Conservation (phyloP, 2,113 vertebrate species). For the Tetrax tetrax region DNA sequence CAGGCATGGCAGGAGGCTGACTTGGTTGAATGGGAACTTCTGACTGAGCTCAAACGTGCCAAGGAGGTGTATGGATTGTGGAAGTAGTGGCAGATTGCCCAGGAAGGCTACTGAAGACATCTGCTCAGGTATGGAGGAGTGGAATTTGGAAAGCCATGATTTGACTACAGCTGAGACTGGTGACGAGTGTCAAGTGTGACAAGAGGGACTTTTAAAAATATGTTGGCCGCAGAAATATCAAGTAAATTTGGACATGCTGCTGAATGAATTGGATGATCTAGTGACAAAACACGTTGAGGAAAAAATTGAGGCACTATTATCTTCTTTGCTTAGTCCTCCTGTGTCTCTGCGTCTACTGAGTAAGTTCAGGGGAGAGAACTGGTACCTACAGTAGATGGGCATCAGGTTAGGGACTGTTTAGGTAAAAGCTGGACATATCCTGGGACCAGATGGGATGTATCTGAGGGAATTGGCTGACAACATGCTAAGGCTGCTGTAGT, state of each 20-base stretch:
- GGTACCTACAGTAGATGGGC: neutral
- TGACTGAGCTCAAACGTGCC: neutral
- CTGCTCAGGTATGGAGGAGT: neutral
- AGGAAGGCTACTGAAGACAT: neutral
- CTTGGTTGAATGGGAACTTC: neutral
- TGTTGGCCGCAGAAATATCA: neutral
- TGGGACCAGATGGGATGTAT: neutral
- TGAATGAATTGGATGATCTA: neutral
- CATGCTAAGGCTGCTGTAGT: neutral
- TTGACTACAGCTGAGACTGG: neutral
- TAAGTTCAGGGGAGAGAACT: neutral
- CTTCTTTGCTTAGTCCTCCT: neutral
- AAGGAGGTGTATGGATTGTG: neutral
- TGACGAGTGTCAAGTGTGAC: neutral
- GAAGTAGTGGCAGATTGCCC: neutral
- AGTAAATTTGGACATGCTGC: neutral
- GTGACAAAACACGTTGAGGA: fast-evolving
- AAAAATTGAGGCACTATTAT: neutral
- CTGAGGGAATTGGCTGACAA: neutral
- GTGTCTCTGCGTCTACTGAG: neutral
- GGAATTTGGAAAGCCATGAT: neutral
- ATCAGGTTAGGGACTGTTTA: neutral
- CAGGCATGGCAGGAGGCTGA: neutral
- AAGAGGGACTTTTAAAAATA: neutral
- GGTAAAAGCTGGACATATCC: neutral